Conservation (phyloP, 2,888 invertebrate genomes). For the Latrodectus hesperus region DNA sequence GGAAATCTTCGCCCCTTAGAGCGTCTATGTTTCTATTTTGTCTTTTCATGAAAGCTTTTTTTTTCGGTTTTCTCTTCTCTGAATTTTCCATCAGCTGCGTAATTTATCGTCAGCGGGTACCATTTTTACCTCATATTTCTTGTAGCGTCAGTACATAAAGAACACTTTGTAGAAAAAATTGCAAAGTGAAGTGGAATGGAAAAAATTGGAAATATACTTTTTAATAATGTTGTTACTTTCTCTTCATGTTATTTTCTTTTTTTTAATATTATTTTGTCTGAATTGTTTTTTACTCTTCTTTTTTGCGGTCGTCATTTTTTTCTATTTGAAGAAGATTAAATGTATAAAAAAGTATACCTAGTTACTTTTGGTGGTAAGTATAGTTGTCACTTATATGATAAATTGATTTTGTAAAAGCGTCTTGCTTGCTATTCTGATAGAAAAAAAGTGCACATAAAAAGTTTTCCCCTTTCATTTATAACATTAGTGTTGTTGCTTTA, state of each 20-base stretch:
- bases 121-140: conserved; percentile 48
- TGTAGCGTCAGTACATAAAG: conserved; percentile 34
- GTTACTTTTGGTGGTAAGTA: no score
- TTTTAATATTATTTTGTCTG: conserved; percentile 23
- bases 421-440: no score
- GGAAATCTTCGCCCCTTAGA: background rate
- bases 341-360: background rate
- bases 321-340: background rate
- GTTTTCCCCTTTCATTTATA: no score
- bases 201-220: background rate
- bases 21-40: conserved; percentile 20
- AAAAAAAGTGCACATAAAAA: no score
- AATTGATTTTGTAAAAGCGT: no score
- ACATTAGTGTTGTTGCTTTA: no score
- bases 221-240: background rate
- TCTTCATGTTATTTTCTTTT: conserved; percentile 4
- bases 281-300: background rate
- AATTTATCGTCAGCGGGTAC: conserved; percentile 26
- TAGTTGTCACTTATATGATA: no score
- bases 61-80: background rate
- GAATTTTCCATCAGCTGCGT: conserved; percentile 16
- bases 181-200: background rate
- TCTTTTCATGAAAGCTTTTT: conserved; percentile 12
- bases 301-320: conserved; percentile 9
- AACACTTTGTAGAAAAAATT: background rate